Base-by-base conservation (phyloP, 2,113 vertebrate species). In the Syngnathus typhle region DNA sequence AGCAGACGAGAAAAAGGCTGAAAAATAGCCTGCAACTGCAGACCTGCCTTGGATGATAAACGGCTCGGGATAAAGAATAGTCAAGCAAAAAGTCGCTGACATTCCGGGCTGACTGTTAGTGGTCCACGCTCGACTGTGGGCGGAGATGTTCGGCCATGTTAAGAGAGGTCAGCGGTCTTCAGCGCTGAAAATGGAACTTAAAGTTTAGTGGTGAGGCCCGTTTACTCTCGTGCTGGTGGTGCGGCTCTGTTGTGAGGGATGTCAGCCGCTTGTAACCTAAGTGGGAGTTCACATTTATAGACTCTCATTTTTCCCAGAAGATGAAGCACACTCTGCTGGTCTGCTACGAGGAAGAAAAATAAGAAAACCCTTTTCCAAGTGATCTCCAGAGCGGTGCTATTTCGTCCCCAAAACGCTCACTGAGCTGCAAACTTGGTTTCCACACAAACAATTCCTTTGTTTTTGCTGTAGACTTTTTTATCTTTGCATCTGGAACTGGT, bases 101-200 rank as follows among this genome's bases (percentile, higher is more conserved):
- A 58, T n/a, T 36, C 7, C 18, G 38, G 72, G 55, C 55, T 58
- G 74, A 68, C 37, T 3, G 5, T 49, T 58, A 11, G 36, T 58
- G 37, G 18, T 38, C 36, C 68, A 66, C 46, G 12, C 66, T 36
- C 43, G n/a, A 21, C 68, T 41, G 37, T 54, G 52, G 41, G 37
- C 7, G 1, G 27, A 39, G 59, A 61, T 56, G 54, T 49, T 71
- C 46, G 39, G 56, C 11, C 47, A 66, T 55, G 72, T 79, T 54
- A 21, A 32, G 9, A 38, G 16, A 70, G 65, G 63, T 32, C 8
- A 64, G 56, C 4, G 21, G 8, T 60, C 60, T 59, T 32, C 8
- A 64, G 56, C 6, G 37, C 13, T 44, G 37, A 38, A 54, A 66
- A 60, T 21, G 55, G 12, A 9, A 60, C 11, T 12, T 49, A n/a